These are phyloP conservation scores for Goniozus legneri DNA, from an alignment of 1,140 invertebrate genomes.

Conservation along the genomic window DNA sequence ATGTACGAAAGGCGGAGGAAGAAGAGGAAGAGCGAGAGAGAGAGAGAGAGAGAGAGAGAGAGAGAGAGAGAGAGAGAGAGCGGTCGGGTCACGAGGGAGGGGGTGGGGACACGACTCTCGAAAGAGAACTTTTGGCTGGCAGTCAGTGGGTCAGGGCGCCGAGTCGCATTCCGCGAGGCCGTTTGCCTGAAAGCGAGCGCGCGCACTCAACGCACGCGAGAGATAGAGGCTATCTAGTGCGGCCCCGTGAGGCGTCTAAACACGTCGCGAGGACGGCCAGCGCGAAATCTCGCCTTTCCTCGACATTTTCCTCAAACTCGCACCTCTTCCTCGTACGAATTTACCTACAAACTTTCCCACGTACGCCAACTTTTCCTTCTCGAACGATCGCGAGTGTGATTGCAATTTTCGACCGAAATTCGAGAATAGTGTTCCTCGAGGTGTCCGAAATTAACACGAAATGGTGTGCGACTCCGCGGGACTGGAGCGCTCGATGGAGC, in stretches of 20 bases:
- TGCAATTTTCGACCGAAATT: no score
- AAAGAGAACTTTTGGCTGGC: conserved; percentile 41
- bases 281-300: neutral
- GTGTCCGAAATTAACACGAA: conserved; percentile 5
- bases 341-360: neutral
- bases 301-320: neutral
- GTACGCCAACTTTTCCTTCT: neutral
- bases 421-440: no score
- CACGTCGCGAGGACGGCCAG: no score
- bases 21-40: conserved; percentile 19
- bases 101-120: conserved; percentile 20
- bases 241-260: no score
- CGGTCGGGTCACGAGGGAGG: conserved; percentile 11
- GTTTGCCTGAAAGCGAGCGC: conserved; percentile 18
- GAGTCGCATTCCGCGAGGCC: conserved; percentile 42
- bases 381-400: no score
- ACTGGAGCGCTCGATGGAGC: conserved; percentile 39
- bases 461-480: conserved; percentile 50
- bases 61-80: neutral
- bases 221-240: neutral
- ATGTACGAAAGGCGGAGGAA: neutral
- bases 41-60: neutral
- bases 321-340: neutral
- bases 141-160: conserved; percentile 53
- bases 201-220: neutral